These are phyloP conservation scores for Silvanus unidentatus DNA, from an alignment of 2,888 invertebrate species.

Conservation along the genomic window DNA sequence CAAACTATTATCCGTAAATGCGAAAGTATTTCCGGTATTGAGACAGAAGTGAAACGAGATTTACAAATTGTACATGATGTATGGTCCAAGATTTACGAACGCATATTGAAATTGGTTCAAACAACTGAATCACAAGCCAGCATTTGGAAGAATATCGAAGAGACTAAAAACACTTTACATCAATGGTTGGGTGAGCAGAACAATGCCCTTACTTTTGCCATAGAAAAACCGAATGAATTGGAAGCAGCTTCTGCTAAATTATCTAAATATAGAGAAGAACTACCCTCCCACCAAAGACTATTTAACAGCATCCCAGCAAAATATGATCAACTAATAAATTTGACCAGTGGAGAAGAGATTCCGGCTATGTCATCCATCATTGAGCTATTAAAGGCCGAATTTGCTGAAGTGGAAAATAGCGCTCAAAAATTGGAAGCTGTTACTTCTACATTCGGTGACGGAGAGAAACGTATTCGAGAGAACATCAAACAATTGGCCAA, in stretches of 20 bases:
- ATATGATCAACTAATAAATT: slow-evolving; percentile 69
- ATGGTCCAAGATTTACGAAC: slow-evolving; percentile 68
- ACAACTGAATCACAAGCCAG: slow-evolving; percentile 81
- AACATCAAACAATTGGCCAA: slow-evolving; percentile 68
- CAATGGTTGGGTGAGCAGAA: slow-evolving; percentile 82
- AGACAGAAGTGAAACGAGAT: slow-evolving; percentile 55
- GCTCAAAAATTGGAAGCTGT: slow-evolving; percentile 70
- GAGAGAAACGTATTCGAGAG: slow-evolving; percentile 66
- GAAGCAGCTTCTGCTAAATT: slow-evolving; percentile 73
- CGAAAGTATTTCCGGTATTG: slow-evolving; percentile 61
- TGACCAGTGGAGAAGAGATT: slow-evolving; percentile 66
- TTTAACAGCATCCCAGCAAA: slow-evolving; percentile 74
- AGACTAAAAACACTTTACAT: slow-evolving; percentile 73
- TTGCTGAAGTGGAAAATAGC: slow-evolving; percentile 64
- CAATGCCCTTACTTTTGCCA: slow-evolving; percentile 67
- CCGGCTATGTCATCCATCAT: slow-evolving; percentile 63
- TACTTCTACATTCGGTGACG: slow-evolving; percentile 66
- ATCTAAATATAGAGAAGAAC: slow-evolving; percentile 78
- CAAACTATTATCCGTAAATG: slow-evolving; percentile 66
- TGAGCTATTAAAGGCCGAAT: slow-evolving; percentile 67
- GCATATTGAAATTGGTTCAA: slow-evolving; percentile 67
- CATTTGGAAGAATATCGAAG: slow-evolving; percentile 91
- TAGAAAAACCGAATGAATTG: slow-evolving; percentile 72
- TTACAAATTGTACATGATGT: slow-evolving; percentile 58
- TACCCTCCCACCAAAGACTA: slow-evolving; percentile 70